A percentile compares a stretch with the other conserved stretches of the same genome.
These are phyloP conservation scores for Volucella zonaria DNA, from an alignment of 2,888 invertebrate species.

Conservation along the genomic window DNA sequence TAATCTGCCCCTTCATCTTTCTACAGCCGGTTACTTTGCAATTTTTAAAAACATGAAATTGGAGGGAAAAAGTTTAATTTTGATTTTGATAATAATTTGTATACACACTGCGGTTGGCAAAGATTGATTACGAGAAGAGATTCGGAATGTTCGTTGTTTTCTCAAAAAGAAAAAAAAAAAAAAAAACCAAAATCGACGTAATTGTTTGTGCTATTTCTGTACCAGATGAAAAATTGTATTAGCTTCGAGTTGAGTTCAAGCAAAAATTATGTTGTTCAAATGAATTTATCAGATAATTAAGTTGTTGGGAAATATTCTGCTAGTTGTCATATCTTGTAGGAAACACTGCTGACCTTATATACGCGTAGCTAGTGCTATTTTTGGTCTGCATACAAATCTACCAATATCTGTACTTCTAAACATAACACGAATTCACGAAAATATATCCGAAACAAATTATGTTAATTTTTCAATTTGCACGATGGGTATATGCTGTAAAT, in stretches of 20 bases:
- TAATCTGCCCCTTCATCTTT: too few species aligned
- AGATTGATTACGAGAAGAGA: background rate
- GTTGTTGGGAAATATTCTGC: background rate
- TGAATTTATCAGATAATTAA: constrained; percentile 13
- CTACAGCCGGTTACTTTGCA: too few species aligned
- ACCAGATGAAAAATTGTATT: constrained; percentile 7
- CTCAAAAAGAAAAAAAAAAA: constrained; percentile 23
- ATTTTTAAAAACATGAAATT: too few species aligned
- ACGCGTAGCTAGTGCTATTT: constrained; percentile 19
- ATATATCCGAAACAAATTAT: too few species aligned
- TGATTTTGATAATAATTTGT: constrained; percentile 5
- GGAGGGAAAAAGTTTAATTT: background rate
- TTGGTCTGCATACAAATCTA: background rate
- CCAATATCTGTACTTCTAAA: background rate
- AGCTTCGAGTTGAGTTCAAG: background rate
- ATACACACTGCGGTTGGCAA: background rate
- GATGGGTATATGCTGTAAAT: too few species aligned
- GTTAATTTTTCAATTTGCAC: too few species aligned
- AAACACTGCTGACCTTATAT: constrained; percentile 17
- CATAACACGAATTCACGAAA: background rate
- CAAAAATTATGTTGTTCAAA: constrained; percentile 11
- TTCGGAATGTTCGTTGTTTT: constrained; percentile 4
- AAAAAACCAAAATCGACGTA: constrained; percentile 10
- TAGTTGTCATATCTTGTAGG: too few species aligned
- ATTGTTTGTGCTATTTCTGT: constrained; percentile 26